Evolutionary conservation across 2,888 invertebrate species (phyloP).

Genomic region (Ectobius pallidus): DNA sequence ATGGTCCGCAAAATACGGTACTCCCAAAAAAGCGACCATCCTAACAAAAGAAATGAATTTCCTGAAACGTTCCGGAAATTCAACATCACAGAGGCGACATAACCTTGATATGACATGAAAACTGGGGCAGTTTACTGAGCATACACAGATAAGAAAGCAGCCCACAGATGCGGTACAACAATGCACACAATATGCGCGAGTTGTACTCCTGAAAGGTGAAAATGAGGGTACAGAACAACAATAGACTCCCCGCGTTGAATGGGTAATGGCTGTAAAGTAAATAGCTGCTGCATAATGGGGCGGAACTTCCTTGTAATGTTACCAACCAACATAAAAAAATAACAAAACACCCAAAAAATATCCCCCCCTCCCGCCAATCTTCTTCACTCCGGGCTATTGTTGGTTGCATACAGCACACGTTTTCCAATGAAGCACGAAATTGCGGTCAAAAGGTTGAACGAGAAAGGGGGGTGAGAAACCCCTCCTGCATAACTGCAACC

Average conservation of each 20-base stretch:
- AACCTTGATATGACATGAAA: too few species aligned
- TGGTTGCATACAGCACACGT: constrained; percentile 24
- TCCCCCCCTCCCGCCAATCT: neutral
- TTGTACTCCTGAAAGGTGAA: neutral
- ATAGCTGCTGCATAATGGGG: constrained; percentile 13
- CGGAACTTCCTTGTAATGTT: constrained; percentile 20
- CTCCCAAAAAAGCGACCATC: too few species aligned
- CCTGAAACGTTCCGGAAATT: too few species aligned
- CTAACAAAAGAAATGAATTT: too few species aligned
- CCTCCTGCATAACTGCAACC: constrained; percentile 32
- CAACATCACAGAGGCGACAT: too few species aligned
- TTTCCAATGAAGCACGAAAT: constrained; percentile 35
- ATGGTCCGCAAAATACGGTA: too few species aligned
- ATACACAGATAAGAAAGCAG: too few species aligned
- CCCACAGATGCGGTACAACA: too few species aligned
- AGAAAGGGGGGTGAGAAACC: constrained; percentile 12
- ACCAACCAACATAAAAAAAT: constrained; percentile 1
- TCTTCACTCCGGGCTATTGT: constrained; percentile 10
- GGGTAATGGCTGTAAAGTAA: constrained; percentile 21
- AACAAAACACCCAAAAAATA: constrained; percentile 2
- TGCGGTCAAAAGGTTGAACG: constrained; percentile 37
- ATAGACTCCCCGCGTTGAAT: neutral
- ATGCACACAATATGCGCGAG: neutral
- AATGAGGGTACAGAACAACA: constrained; percentile 12
- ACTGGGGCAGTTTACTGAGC: too few species aligned